Evolutionary conservation across 2,888 invertebrate species (phyloP).

Genomic region (Scaptodrosophila latifasciaeformis): DNA sequence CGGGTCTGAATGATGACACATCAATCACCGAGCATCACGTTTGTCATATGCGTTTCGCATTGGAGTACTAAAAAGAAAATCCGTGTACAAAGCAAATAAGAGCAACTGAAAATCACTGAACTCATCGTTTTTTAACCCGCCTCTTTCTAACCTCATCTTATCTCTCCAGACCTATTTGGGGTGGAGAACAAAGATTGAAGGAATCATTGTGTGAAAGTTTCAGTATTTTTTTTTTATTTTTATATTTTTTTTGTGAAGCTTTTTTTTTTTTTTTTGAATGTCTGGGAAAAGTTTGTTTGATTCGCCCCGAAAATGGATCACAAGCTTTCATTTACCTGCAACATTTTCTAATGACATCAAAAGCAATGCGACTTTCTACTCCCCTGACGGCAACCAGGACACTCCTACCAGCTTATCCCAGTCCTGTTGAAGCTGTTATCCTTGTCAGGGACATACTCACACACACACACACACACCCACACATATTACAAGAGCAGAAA

Average conservation of each 20-base stretch:
- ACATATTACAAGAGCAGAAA: conserved; percentile 20
- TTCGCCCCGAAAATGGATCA: conserved; percentile 47
- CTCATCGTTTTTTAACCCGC: too few relatives aligned
- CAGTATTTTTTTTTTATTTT: conserved; percentile 48
- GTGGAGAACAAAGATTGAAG: conserved; percentile 22
- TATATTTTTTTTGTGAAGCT: conserved; percentile 18
- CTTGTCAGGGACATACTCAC: too few relatives aligned
- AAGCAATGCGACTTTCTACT: not conserved
- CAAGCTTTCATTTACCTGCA: conserved; percentile 61
- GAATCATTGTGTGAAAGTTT: conserved; percentile 51
- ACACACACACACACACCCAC: too few relatives aligned
- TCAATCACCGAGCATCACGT: conserved; percentile 56
- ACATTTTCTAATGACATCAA: conserved; percentile 64
- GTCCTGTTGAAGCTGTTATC: too few relatives aligned
- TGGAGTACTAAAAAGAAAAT: too few relatives aligned
- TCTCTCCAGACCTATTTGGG: too few relatives aligned
- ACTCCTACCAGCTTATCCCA: too few relatives aligned
- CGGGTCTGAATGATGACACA: conserved; percentile 60
- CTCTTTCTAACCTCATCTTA: too few relatives aligned
- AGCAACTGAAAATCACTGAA: too few relatives aligned
- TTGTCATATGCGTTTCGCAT: conserved; percentile 48
- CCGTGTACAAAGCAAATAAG: too few relatives aligned
- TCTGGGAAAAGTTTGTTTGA: conserved; percentile 18
- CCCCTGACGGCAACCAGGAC: too few relatives aligned
- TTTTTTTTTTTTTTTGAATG: not conserved